Base-by-base conservation (phyloP, 2,888 invertebrate species). In the Adelphocoris suturalis region DNA sequence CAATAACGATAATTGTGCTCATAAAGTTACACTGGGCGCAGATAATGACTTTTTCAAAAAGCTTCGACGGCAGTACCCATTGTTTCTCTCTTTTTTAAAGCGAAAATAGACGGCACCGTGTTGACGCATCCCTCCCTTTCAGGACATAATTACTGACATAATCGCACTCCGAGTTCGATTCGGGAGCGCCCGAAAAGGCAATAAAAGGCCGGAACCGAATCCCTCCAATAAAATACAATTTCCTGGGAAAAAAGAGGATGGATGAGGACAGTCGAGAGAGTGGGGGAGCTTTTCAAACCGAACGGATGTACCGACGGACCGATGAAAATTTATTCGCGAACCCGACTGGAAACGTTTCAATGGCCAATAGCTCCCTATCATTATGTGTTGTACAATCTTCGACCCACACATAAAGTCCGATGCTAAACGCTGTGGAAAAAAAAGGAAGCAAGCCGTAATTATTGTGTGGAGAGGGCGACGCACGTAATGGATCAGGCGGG, bases 341-440 rank as follows among this genome's bases (percentile, higher is more conserved):
- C 68, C 27, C 68, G 27, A 68, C 68, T 68, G 68, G 9, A 68
- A 68, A 68, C 68, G 68, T 23, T 68, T 68, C 68, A 68, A 68
- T 68, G 68, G 68, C 68, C 68, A 68, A 68, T 68, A 5, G 68
- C 23, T 68, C 68, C 68, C 68, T 68, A 68, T 68, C 68, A 68
- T 68, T 68, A 68, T 23, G 68, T 68, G 68, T 68, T 68, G 68
- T 68, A 68, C 68, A 68, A 68, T 68, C 68, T 68, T 68, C 68
- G 23, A 68, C 68, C 68, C 68, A 23, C 68, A 68, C 68, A 68
- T 68, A 68, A 68, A 68, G 68, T 68, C 68, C 23, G 27, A 68
- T 68, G 68, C 68, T 68, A 68, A 68, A 68, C 68, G 68, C 23
- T 68, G 23, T 27, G 68, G 4, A 68, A 68, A 61, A 68, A 68